These are phyloP conservation scores for Sarcophaga variegata DNA, from an alignment of 2,888 invertebrate species.

Conservation along the genomic window DNA sequence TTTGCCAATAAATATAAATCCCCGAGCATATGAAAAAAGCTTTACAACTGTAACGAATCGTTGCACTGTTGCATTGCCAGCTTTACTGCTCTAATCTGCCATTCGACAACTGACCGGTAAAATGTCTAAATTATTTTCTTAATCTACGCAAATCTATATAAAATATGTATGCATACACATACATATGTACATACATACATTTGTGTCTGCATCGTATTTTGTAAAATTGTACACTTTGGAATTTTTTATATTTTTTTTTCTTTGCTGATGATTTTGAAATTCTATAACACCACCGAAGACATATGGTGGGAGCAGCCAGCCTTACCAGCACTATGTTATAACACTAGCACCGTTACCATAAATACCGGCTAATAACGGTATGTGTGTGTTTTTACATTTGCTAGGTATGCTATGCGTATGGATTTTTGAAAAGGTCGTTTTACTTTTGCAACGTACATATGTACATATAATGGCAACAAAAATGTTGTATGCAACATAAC, in stretches of 20 bases:
- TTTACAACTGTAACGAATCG: conserved; percentile 10
- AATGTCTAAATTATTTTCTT: conserved; percentile 22
- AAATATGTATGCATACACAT: no score
- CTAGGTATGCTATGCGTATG: conserved; percentile 46
- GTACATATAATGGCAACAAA: background rate
- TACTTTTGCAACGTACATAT: background rate
- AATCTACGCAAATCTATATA: background rate
- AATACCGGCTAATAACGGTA: background rate
- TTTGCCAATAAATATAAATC: conserved; percentile 63
- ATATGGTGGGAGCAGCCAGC: background rate
- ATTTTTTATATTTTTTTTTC: conserved; percentile 7
- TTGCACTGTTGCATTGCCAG: background rate
- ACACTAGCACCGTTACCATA: background rate
- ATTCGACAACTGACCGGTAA: conserved; percentile 41
- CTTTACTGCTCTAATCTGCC: background rate
- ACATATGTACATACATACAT: background rate
- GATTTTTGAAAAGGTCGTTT: conserved; percentile 49
- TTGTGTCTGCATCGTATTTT: conserved; percentile 18
- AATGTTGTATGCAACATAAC: conserved; percentile 37
- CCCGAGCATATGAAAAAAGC: conserved; percentile 3
- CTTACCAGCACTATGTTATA: no score
- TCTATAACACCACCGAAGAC: conserved; percentile 17
- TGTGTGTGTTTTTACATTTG: background rate
- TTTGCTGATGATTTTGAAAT: conserved; percentile 28
- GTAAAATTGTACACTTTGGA: background rate